Base-by-base conservation (phyloP, 2,888 invertebrate species). In the Spatulosminthurus flaviceps region DNA sequence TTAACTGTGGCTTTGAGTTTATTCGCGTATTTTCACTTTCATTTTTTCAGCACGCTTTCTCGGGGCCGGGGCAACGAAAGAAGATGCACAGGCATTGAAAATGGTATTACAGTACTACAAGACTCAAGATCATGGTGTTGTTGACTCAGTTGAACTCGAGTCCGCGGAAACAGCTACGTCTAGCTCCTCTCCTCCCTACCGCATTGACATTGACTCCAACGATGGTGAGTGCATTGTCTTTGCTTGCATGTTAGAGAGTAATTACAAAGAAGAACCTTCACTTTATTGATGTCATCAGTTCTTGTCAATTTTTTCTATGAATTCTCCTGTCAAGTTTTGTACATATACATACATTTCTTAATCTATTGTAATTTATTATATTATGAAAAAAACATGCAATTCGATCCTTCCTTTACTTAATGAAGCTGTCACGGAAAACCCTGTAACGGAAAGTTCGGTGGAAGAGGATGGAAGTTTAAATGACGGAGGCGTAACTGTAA, bases 131-230 rank as follows among this genome's bases (percentile, higher is more conserved):
- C 29, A 41, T 1, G 21, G 60, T 60, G 61, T 22, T 5, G 19
- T 21, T 13, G 75, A 75, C 24, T 75, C 75, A 7, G 60, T 29
- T 4, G 74, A 74, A 28, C 21, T 28, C 1, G 74, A 74, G 26
- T 74, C 74, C 21, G 26, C 34, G 2, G 75, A 75, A 61, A 1
- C 61, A 22, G 61, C 19, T 21, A 19, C 75, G 24, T 28, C 1
- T 24, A 43, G 42, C 19, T 26, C 61, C 26, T 13, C 28, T n/a
- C 34, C 41, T 29, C 26, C 24, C 0, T 64, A 75, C 24, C 75
- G 64, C 22, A 66, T 66, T 19, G 34, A 26, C n/a, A 13, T 72
- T 13, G 72, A 51, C 11, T 42, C 24, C 13, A 11, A 51, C 21
- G 72, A 43, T 24, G 26, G 64, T 26, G 16, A 64, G 51, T n/a